These are phyloP conservation scores for Callipepla squamata DNA, from an alignment of 2,113 vertebrate genomes.

Conservation along the genomic window DNA sequence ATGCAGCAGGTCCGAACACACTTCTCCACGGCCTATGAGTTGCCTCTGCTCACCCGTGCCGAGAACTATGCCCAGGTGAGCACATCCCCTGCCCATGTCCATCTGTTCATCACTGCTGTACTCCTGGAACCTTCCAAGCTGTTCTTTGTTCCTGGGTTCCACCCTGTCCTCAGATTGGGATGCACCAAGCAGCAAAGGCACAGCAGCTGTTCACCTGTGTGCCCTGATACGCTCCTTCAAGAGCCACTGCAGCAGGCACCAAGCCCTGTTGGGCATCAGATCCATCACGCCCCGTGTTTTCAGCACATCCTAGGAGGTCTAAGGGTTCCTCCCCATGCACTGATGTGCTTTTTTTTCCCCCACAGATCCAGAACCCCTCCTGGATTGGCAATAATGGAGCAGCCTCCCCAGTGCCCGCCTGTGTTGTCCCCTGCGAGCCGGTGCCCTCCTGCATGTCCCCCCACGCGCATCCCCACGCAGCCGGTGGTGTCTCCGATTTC, in stretches of 20 bases:
- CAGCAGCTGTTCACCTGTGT: background rate
- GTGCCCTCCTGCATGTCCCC: constrained; percentile 97
- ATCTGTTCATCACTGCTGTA: background rate
- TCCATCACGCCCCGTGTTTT: no score
- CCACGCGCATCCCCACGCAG: constrained; percentile 87
- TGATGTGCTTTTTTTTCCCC: background rate
- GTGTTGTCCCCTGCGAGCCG: constrained; percentile 94
- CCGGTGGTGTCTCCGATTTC: constrained; percentile 91
- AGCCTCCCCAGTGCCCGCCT: constrained; percentile 91
- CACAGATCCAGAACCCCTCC: constrained; percentile 96
- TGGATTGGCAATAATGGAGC: constrained; percentile 92
- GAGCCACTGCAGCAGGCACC: background rate
- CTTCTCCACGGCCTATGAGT: constrained; percentile 94
- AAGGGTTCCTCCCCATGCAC: background rate
- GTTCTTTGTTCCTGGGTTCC: rapidly evolving
- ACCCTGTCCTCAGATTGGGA: background rate
- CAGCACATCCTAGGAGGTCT: background rate
- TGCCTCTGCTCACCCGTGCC: constrained; percentile 92
- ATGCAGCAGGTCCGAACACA: constrained; percentile 99
- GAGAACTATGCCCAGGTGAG: constrained; percentile 98
- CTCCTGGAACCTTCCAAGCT: background rate
- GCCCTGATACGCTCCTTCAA: background rate
- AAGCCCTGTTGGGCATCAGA: background rate
- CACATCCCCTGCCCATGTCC: rapidly evolving
- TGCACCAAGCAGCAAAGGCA: background rate